These are phyloP conservation scores for Apteryx owenii DNA, from an alignment of 2,113 vertebrate genomes.

Conservation along the genomic window DNA sequence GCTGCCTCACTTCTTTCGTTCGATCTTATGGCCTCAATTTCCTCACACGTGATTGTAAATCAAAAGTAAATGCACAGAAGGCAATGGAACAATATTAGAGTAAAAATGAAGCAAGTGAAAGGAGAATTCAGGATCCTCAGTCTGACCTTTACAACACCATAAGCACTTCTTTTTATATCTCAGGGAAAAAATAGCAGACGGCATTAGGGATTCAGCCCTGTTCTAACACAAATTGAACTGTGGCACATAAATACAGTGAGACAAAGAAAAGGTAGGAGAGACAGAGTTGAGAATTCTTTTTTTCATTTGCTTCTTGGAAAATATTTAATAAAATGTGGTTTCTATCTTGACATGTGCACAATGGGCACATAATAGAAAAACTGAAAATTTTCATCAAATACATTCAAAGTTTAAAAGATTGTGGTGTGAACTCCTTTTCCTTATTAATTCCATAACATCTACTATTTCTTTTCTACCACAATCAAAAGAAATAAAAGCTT, in stretches of 20 bases:
- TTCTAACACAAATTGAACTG: neutral
- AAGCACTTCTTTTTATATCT: constrained; percentile 30
- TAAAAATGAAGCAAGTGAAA: neutral
- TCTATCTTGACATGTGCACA: rapidly evolving
- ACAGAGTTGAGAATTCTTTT: neutral
- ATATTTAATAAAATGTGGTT: neutral
- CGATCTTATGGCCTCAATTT: neutral
- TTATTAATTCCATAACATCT: neutral
- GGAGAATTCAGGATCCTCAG: neutral
- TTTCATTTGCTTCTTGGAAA: neutral
- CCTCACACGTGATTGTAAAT: neutral
- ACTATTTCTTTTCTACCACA: neutral
- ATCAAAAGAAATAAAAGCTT: neutral
- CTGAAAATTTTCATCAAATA: too few species aligned
- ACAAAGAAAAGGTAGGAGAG: neutral
- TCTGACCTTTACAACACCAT: constrained; percentile 35
- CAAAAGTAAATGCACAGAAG: neutral
- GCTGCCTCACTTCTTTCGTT: neutral
- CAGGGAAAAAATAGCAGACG: neutral
- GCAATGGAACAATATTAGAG: neutral
- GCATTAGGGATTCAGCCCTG: neutral
- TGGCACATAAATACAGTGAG: neutral
- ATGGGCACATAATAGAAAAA: neutral
- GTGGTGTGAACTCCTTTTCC: neutral
- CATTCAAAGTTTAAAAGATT: too few species aligned